Percentiles rank a stretch among this genome's conserved stretches.
Conservation (phyloP, 2,888 invertebrate species). For the Liopterus haemorrhoidalis region DNA sequence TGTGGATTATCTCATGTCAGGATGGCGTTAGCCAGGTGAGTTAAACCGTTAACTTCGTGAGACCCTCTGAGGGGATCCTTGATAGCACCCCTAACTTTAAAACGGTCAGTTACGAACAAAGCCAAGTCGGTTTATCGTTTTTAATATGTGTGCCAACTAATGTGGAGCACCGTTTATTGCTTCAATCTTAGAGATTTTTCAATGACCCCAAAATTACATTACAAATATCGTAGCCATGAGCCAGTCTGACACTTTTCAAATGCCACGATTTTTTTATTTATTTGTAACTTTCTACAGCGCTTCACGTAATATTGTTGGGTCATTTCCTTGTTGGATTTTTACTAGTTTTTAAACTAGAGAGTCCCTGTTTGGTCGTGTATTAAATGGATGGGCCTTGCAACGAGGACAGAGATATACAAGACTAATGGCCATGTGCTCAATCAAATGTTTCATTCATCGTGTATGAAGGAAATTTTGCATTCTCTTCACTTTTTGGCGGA, state of each 20-base stretch:
- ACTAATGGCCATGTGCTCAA: slow-evolving; percentile 22
- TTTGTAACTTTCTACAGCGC: slow-evolving; percentile 5
- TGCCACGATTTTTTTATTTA: slow-evolving; percentile 10
- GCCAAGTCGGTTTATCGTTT: too few relatives aligned
- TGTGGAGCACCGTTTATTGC: slow-evolving; percentile 12
- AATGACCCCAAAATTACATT: slow-evolving; percentile 25
- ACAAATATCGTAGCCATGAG: slow-evolving; percentile 19
- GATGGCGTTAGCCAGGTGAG: slow-evolving; percentile 64
- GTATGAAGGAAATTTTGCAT: too few relatives aligned
- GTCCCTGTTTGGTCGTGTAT: too few relatives aligned
- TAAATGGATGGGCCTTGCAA: slow-evolving; percentile 14
- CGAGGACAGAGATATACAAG: slow-evolving; percentile 18
- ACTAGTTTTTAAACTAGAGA: too few relatives aligned
- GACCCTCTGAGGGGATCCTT: too few relatives aligned
- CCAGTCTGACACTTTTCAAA: slow-evolving; percentile 6
- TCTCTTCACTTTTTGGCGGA: too few relatives aligned
- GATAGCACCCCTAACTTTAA: too few relatives aligned
- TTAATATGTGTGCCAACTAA: background rate
- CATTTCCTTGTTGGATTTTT: background rate
- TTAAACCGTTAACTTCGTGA: slow-evolving; percentile 25
- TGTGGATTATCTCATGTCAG: slow-evolving; percentile 59
- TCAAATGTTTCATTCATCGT: slow-evolving; percentile 22
- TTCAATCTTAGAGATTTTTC: slow-evolving; percentile 24
- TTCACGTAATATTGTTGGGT: background rate
- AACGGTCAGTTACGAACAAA: too few relatives aligned